Base-by-base conservation (phyloP, 2,113 vertebrate genomes). In the Salvelinus fontinalis region DNA sequence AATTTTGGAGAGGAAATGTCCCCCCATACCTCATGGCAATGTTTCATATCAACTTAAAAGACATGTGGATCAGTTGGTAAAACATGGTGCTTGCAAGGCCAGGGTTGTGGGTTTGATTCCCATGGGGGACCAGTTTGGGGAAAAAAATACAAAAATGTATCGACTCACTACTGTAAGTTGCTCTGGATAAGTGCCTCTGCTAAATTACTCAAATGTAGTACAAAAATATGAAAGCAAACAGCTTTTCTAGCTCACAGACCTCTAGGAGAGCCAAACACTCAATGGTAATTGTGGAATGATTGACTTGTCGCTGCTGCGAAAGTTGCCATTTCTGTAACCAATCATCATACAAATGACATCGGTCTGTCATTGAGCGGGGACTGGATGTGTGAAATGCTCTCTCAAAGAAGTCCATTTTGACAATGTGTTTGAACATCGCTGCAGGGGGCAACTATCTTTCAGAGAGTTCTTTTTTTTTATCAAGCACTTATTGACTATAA, bases 181-280 rank as follows among this genome's bases (percentile, higher is more conserved):
- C 9, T 44, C 39, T 44, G 39, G 9, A 44, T 44, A 44, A 44
- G 39, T 11, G 8, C 9, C 8, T 44, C 39, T 44, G 9, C 9
- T 44, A 44, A 44, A 44, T 44, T 2, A 44, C 39, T 44, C 1
- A 44, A 44, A 44, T 44, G 39, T 44, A 44, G 39, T 86, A 88
- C 83, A 81, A 80, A 82, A 76, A 79, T 83, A 51, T 81, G 79
- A 86, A 89, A 86, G 88, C 78, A 92, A 88, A 87, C 78, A 84
- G 87, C 86, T 89, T 77, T 88, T 82, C 89, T 87, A 83, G 87
- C 78, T 78, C 0, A 20, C 57, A 22, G 71, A 86, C 89, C 87
- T 85, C 92, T 80, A 84, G 85, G 84, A 82, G 34, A 76, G 71
- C 16, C 70, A 26, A 91, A 89, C 84, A 89, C 84, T 90, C 34